Percentiles rank a stretch among this genome's conserved stretches.
These are phyloP conservation scores for Taxidea taxus DNA, from an alignment of 2,113 vertebrate genomes.

Conservation along the genomic window DNA sequence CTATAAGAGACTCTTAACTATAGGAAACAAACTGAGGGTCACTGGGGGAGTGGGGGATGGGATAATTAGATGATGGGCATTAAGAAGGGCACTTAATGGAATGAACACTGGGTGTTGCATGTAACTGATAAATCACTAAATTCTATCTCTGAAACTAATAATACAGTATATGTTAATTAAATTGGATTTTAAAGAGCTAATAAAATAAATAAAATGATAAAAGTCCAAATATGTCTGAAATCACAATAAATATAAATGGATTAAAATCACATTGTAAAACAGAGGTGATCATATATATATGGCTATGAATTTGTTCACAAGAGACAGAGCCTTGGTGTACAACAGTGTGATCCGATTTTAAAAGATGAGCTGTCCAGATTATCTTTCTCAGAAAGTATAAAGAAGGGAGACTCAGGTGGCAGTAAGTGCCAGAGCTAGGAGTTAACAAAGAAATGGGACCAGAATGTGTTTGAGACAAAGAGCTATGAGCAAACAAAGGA, in stretches of 20 bases:
- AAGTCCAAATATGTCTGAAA: background rate
- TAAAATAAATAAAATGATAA: background rate
- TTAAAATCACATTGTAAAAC: background rate
- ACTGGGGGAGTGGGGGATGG: no score
- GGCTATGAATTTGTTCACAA: background rate
- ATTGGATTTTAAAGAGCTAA: background rate
- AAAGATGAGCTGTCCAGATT: background rate
- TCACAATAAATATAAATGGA: background rate
- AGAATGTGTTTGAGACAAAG: background rate
- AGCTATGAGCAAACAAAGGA: background rate
- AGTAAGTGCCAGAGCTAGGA: background rate
- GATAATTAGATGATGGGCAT: background rate
- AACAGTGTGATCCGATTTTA: background rate
- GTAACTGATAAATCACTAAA: background rate
- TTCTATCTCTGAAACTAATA: background rate
- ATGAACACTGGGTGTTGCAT: background rate
- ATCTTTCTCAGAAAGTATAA: background rate
- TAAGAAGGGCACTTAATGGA: background rate
- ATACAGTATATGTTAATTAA: background rate
- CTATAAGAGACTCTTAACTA: background rate
- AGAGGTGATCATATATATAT: background rate
- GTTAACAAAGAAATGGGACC: background rate
- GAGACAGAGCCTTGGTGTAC: background rate
- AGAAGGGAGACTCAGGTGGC: background rate
- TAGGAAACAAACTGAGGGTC: background rate